phyloP scores from a whole-genome alignment of 2,797 vertebrate species.

The Artibeus lituratus region DNA sequence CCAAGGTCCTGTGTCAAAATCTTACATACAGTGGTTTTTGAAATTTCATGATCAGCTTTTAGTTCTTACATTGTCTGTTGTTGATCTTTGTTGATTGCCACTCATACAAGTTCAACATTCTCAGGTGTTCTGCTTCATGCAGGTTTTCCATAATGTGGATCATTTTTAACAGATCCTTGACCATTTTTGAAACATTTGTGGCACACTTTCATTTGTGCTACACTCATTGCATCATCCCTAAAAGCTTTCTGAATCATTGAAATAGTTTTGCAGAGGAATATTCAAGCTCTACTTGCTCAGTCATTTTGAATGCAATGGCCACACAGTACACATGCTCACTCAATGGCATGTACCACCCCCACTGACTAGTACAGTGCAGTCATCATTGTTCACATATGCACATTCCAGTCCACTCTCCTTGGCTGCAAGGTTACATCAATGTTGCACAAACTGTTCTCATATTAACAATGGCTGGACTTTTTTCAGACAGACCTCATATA shows the following conservation, averaged over 20 bases:
- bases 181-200: neutral
- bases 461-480: neutral
- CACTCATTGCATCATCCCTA: neutral
- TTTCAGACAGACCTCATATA: neutral
- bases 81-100: neutral
- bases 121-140: neutral
- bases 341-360: neutral
- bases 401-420: too few relatives aligned
- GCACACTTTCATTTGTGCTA: neutral
- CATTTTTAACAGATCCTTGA: neutral
- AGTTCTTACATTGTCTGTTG: neutral
- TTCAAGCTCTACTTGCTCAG: neutral
- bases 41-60: neutral
- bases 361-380: neutral
- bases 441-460: neutral
- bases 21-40: neutral
- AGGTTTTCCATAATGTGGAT: neutral
- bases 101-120: neutral
- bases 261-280: neutral
- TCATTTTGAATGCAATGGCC: neutral
- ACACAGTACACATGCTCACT: neutral
- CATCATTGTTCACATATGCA: neutral
- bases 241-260: neutral
- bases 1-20: neutral
- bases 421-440: too few relatives aligned